Evolutionary conservation across 2,888 invertebrate species (phyloP), one percentile per base, ranked within the genome.

Genomic region (Bhutanitis thaidina): DNA sequence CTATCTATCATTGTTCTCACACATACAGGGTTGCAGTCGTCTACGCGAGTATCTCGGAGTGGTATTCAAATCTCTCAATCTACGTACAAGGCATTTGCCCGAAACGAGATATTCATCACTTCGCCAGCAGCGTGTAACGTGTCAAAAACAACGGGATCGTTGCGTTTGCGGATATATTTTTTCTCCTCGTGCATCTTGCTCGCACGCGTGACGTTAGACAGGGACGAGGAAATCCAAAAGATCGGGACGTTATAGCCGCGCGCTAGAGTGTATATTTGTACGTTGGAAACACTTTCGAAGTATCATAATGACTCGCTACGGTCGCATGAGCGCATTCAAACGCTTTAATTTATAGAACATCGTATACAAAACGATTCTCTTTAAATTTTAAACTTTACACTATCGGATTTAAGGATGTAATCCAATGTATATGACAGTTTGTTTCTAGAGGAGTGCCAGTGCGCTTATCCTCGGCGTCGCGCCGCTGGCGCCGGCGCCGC

Each of bases 281-380:
- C 78, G 73, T 55, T 57, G 64, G 64, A 60, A 74, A 71, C 69
- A 79, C 74, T 80, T 81, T 79, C 75, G 77, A 79, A 80, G 78
- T 79, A 85, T 85, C 78, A 78, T 80, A 81, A 83, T 85, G 79
- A 75, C 81, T 85, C 73, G 86, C 79, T 84, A 86, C 85, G 88
- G 87, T 88, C 81, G 83, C 86, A 80, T 87, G 87, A 82, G 75
- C 86, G 84, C 87, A 84, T 86, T 86, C 78, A 79, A 74, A 64
- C 67, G 67, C 54, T 59, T 53, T 5, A 34, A 63, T 67, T 60
- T 62, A 54, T 61, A 54, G 36, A 81, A 80, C 56, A 80, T 69
- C 71, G 60, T 80, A 83, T 66, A 56, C 60, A 53, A 46, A 7
- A 34, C 14, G 9, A 30, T 48, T 20, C 10, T 29, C 57, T 58